Base-by-base conservation (phyloP, 2,113 vertebrate species). In the Taurulus bubalis region DNA sequence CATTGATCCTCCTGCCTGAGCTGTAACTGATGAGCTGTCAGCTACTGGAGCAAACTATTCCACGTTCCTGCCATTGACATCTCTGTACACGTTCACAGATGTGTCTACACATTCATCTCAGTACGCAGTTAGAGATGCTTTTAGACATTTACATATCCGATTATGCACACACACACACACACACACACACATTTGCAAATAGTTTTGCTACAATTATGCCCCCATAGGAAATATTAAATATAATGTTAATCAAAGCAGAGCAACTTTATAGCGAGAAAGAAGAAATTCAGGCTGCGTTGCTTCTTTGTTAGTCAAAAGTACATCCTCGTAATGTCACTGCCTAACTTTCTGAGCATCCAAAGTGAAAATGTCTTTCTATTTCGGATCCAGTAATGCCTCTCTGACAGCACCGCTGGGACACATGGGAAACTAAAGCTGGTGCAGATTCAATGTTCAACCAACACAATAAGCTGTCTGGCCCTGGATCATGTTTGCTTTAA, bases 381-480 rank as follows among this genome's bases (percentile, higher is more conserved):
- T 82, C 32, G 65, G 64, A 71, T 60, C n/a, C 40, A 70, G 65
- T 65, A 30, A 32, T n/a, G 62, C 63, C 67, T 83, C 9, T 47
- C 10, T 71, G 65, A 72, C 72, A 12, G 34, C 53, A 42, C 14
- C 38, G 14, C 1, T 3, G 2, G 20, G 56, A 77, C 28, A 36
- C 71, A 71, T 26, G 30, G 53, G 68, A 55, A 60, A 24, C 45
- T 16, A 58, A 60, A 55, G 51, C 70, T 6, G 32, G 64, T 18
- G 10, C 53, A 78, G 60, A 40, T 51, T 86, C 68, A 66, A 77
- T 81, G 38, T 86, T 84, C 87, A 68, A 81, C n/a, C 77, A 56
- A 60, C 70, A 76, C 72, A 82, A 83, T 38, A 74, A 64, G 34
- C 7, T 26, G 20, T 55, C 34, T 64, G 53, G 15, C 76, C 28